These are phyloP conservation scores for Hoplostethus mediterraneus DNA, from an alignment of 2,797 vertebrate species.

Conservation along the genomic window DNA sequence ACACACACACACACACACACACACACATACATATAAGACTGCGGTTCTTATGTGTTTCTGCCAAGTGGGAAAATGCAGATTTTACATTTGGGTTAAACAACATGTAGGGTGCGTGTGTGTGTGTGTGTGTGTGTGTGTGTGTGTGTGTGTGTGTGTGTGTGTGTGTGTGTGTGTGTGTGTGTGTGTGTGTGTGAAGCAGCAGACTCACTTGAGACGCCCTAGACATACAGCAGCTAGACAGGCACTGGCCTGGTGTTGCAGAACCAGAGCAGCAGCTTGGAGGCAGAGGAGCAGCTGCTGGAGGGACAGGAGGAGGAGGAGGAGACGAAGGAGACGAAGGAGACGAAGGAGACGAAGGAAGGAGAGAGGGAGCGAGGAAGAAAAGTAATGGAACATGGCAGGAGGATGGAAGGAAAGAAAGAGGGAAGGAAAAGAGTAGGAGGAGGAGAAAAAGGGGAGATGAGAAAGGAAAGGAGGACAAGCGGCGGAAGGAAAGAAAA, in stretches of 20 bases:
- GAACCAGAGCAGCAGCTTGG: conserved; percentile 96
- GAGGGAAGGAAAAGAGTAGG: background rate
- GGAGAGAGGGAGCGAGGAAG: background rate
- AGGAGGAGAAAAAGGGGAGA: background rate
- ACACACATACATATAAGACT: too few species aligned
- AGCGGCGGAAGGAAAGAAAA: too few species aligned
- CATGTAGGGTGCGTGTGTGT: too few species aligned
- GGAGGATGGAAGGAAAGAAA: background rate
- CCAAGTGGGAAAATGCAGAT: background rate
- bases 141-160: conserved; percentile 18
- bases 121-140: conserved; percentile 4
- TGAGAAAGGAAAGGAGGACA: background rate
- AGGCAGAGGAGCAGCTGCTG: conserved; percentile 95
- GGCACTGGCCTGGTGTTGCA: conserved; percentile 95
- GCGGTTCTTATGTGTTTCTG: too few species aligned
- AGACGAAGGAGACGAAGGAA: conserved; percentile 67
- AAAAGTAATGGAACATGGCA: too few species aligned
- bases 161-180: conserved; percentile 4
- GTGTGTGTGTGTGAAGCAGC: conserved; percentile 29
- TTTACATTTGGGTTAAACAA: too few species aligned
- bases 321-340: conserved; percentile 54
- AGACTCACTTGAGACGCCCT: conserved; percentile 81
- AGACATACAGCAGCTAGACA: conserved; percentile 89
- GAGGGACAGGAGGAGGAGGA: conserved; percentile 65
- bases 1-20: too few species aligned